Evolutionary conservation across 2,888 invertebrate genomes (phyloP).

Genomic region (Trissoscelio sp.): DNA sequence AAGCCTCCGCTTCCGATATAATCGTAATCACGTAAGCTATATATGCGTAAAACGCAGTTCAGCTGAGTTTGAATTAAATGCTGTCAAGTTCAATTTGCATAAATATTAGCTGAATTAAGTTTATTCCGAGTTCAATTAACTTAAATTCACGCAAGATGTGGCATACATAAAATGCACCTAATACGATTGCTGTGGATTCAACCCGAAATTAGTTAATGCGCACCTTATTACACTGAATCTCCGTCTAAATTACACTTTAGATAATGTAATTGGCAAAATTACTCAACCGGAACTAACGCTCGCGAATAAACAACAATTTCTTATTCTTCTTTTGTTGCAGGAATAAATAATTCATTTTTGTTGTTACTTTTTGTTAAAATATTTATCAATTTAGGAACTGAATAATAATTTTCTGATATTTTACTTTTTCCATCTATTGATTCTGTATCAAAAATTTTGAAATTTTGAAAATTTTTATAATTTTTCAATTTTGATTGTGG

Average conservation of each 20-base stretch:
- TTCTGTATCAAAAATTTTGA: too few species aligned
- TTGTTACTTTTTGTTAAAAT: too few species aligned
- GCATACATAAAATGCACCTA: slow-evolving; percentile 31
- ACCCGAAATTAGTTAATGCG: slow-evolving; percentile 26
- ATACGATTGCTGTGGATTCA: slow-evolving; percentile 32
- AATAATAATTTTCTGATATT: too few species aligned
- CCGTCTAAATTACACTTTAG: slow-evolving; percentile 8
- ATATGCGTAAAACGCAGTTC: slow-evolving; percentile 30
- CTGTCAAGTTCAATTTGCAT: slow-evolving; percentile 50
- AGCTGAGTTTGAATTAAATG: slow-evolving; percentile 36
- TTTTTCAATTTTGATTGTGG: too few species aligned
- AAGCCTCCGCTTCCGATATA: slow-evolving; percentile 14
- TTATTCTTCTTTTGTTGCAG: neutral
- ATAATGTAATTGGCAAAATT: slow-evolving; percentile 32
- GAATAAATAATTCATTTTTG: neutral
- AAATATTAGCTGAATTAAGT: slow-evolving; percentile 42
- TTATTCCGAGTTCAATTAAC: slow-evolving; percentile 47
- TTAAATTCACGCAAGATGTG: slow-evolving; percentile 49
- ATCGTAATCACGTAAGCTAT: slow-evolving; percentile 45
- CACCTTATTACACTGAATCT: slow-evolving; percentile 30
- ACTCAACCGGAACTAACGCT: neutral
- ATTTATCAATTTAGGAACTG: too few species aligned
- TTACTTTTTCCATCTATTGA: too few species aligned
- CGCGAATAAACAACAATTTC: neutral
- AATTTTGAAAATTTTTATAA: too few species aligned